Evolutionary conservation across 1,140 invertebrate species (phyloP), one percentile per base, ranked within the genome.

Genomic region (Zaprionus vittiger): DNA sequence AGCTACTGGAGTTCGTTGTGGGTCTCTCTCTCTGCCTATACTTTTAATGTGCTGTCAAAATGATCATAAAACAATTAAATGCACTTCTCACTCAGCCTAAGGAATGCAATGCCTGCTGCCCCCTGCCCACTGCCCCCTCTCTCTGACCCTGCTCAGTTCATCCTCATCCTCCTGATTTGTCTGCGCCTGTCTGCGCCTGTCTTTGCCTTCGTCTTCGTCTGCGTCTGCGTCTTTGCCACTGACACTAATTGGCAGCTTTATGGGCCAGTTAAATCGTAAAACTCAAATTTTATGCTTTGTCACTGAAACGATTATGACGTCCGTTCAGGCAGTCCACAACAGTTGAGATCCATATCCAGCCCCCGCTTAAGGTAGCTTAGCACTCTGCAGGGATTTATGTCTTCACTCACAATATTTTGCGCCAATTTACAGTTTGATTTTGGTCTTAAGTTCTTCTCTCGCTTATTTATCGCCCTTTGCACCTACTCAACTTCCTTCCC

Each of bases 201-300:
- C 15, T 26, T 5, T 5, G 15, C 9, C 38, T 47, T 12, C 59
- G 44, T 66, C 63, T 63, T 71, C 61, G 54, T 60, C 24, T 47
- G 60, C 55, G 76, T 57, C 77, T 83, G 60, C 55, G 76, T 57
- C 77, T 83, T 75, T 64, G 67, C 59, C 77, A 57, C 83, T 92
- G 85, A 91, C 90, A 91, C 91, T 91, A 91, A 91, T 91, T 91
- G 91, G 91, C 85, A 84, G 82, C 91, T 91, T 91, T 91, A 91
- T 87, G 65, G 85, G 82, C 79, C 80, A 91, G 76, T 91, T 81
- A 84, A 84, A 83, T 86, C 86, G 86, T 91, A 91, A 91, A 91
- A 91, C 84, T 83, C 77, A 86, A 91, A 91, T 87, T 91, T 91
- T 91, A 91, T 91, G 86, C 77, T 83, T 87, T 91, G 86, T 90